Evolutionary conservation across 2,888 invertebrate species (phyloP).

Genomic region (Acanthacorydalis orientalis): DNA sequence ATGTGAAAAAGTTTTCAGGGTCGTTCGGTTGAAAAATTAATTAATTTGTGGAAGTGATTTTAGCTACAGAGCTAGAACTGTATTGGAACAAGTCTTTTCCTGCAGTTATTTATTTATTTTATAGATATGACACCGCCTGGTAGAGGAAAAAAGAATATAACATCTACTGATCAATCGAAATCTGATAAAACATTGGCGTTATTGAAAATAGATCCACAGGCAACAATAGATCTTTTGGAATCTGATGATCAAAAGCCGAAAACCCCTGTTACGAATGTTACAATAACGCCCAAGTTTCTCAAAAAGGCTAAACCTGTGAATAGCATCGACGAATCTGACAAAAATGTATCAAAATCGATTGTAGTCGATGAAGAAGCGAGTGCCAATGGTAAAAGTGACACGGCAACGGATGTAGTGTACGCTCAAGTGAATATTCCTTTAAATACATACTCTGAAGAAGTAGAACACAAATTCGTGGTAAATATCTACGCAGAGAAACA

Average conservation of each 20-base stretch:
- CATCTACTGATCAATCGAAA: too few species aligned
- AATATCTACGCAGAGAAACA: not conserved
- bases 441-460: too few species aligned
- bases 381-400: not conserved
- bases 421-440: too few species aligned
- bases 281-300: slow-evolving; percentile 6
- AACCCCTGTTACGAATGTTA: slow-evolving; percentile 2
- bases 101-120: slow-evolving; percentile 7
- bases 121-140: slow-evolving; percentile 18
- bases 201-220: too few species aligned
- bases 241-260: not conserved
- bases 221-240: not conserved
- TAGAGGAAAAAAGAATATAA: too few species aligned
- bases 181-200: too few species aligned
- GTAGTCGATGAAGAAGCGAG: not conserved
- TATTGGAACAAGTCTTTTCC: too few species aligned
- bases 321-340: not conserved
- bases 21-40: too few species aligned
- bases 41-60: not conserved
- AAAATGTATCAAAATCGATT: not conserved
- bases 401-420: too few species aligned
- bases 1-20: too few species aligned
- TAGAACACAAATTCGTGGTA: not conserved
- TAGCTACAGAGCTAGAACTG: not conserved
- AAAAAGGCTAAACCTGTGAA: not conserved